Evolutionary conservation across 2,113 vertebrate genomes (phyloP).

Genomic region (Plecotus auritus): DNA sequence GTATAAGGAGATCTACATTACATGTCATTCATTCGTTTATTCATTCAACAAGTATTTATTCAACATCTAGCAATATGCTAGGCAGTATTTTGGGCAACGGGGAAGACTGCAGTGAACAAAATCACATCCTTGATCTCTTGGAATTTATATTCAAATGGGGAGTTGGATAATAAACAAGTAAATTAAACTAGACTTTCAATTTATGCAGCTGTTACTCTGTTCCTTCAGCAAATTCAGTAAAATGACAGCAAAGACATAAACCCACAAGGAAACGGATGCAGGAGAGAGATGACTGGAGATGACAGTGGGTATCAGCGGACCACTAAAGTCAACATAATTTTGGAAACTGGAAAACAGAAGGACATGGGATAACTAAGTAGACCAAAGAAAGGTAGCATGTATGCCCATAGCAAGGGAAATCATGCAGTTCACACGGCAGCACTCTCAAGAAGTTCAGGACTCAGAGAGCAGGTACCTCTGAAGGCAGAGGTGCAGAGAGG

Average conservation of each 20-base stretch:
- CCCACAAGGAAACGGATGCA: background rate
- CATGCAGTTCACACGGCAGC: background rate
- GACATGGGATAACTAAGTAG: background rate
- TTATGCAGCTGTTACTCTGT: background rate
- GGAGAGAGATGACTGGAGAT: background rate
- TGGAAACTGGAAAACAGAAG: conserved; percentile 6
- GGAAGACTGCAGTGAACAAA: background rate
- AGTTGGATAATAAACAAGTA: background rate
- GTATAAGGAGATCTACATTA: background rate
- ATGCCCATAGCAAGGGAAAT: accelerated
- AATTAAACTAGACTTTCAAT: background rate
- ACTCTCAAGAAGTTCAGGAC: background rate
- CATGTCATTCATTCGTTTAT: background rate
- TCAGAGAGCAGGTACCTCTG: background rate
- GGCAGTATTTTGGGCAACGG: background rate
- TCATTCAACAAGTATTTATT: background rate
- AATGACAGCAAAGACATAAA: background rate
- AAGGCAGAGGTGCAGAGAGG: background rate
- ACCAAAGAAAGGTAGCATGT: background rate
- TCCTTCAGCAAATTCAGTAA: conserved; percentile 27
- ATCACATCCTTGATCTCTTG: background rate
- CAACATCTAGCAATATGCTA: background rate
- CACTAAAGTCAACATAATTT: background rate
- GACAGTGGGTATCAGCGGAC: background rate
- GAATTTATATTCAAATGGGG: background rate